Evolutionary conservation across 2,797 vertebrate genomes (phyloP).

Genomic region (Steatocranus sp.): DNA sequence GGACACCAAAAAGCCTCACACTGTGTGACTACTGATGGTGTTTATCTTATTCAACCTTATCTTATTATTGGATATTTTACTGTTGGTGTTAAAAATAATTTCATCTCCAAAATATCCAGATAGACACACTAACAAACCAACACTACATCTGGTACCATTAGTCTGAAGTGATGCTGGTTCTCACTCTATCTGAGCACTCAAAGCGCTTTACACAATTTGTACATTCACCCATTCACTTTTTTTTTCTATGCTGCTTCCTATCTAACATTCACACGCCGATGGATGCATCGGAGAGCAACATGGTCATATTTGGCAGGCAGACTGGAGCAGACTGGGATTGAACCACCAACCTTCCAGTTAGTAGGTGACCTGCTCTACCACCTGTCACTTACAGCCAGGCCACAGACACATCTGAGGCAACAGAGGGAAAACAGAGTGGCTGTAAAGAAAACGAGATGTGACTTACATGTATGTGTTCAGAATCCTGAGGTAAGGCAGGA

Average conservation of each 20-base stretch:
- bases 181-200: background rate
- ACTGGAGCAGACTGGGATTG: background rate
- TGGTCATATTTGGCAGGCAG: background rate
- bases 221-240: background rate
- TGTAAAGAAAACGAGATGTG: background rate
- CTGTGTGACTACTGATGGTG: background rate
- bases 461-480: background rate
- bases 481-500: background rate
- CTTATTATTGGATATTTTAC: background rate
- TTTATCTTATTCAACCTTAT: background rate
- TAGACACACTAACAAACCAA: background rate
- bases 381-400: background rate
- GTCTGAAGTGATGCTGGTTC: background rate
- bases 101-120: background rate
- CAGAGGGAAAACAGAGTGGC: background rate
- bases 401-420: background rate
- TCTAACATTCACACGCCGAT: background rate
- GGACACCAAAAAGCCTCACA: background rate
- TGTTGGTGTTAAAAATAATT: background rate
- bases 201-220: background rate
- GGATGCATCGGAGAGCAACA: background rate
- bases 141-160: background rate
- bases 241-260: background rate
- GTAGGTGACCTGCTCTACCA: background rate
- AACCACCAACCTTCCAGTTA: background rate